Evolutionary conservation across 2,113 vertebrate genomes (phyloP), one percentile per base, ranked within the genome.

Genomic region (Leucosticte australis): DNA sequence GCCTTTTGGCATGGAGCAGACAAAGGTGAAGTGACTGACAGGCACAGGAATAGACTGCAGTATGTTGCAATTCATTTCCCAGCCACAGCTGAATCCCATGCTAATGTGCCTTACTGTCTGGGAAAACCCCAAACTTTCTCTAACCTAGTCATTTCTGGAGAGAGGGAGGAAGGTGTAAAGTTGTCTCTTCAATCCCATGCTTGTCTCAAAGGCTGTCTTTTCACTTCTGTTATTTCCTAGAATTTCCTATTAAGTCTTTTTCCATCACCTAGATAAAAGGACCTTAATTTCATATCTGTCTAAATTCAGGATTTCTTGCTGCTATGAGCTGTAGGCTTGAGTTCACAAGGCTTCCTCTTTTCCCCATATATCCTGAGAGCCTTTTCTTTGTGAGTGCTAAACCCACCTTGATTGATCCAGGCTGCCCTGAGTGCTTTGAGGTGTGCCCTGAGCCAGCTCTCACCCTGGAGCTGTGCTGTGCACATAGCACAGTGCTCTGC

Each of bases 401-500:
- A 7, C 31, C 27, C 44, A 11, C 13, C 11, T 11, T 10, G 2
- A 0, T 42, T 41, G 13, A 39, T 56, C 35, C 79, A 63, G 70
- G 17, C 35, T 30, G 35, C 44, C 2, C 0, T 35, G 65, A 39
- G 7, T 50, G 68, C 67, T 44, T 31, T 4, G 7, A 21, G 10
- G 8, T 37, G 35, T 80, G 7, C 53, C 65, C 68, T 56, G 56
- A 69, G 31, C 22, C 3, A 1, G 33, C 39, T 83, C 44, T 83
- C 35, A 10, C 16, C 18, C 10, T 0, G 2, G 35, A 50, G 57
- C 42, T 23, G 8, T 21, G 8, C 52, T 7, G 55, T 35, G 39
- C 24, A 13, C 7, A 2, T 22, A 11, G 7, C 35, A 18, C 0
- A 0, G 16, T 1, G 2, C 44, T 59, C 57, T 41, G 67, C 49